A percentile compares a stretch with the other conserved stretches of the same genome.
These are phyloP conservation scores for Drosophila affinis DNA, from an alignment of 2,888 invertebrate species.

Conservation along the genomic window DNA sequence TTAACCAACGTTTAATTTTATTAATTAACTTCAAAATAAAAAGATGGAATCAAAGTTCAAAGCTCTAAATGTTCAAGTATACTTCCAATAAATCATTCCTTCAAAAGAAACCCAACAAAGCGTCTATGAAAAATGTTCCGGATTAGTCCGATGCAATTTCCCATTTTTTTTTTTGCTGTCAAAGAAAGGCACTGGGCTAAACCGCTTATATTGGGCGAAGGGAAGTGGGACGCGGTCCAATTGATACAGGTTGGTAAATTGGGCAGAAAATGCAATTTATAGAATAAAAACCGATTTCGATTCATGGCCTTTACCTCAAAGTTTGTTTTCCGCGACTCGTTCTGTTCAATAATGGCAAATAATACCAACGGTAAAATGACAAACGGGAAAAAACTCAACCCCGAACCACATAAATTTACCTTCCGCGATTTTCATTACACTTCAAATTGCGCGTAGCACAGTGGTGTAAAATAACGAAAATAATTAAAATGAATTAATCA, in stretches of 20 bases:
- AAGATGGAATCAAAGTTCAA: conserved; percentile 59
- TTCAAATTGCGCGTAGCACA: conserved; percentile 1
- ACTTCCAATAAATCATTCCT: conserved; percentile 48
- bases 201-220: conserved; percentile 58
- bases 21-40: conserved; percentile 52
- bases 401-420: conserved; percentile 53
- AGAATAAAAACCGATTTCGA: conserved; percentile 40
- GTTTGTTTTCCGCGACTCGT: conserved; percentile 14
- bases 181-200: conserved; percentile 45
- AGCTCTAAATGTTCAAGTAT: conserved; percentile 70
- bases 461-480: conserved; percentile 2
- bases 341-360: conserved; percentile 5
- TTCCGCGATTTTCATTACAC: conserved; percentile 55
- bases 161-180: conserved; percentile 26
- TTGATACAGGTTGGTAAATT: conserved; percentile 46
- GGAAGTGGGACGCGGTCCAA: conserved; percentile 33
- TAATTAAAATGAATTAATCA: not conserved
- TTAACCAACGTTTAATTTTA: conserved; percentile 27
- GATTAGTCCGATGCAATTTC: conserved; percentile 45
- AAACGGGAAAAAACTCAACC: conserved; percentile 29
- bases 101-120: conserved; percentile 16
- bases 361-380: conserved; percentile 40
- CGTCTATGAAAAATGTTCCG: conserved; percentile 4
- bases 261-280: conserved; percentile 60
- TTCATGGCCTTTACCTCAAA: conserved; percentile 2